Percentiles rank a stretch among this genome's conserved stretches.
phyloP scores from a whole-genome alignment of 2,888 invertebrate genomes.

The Rhagium mordax region DNA sequence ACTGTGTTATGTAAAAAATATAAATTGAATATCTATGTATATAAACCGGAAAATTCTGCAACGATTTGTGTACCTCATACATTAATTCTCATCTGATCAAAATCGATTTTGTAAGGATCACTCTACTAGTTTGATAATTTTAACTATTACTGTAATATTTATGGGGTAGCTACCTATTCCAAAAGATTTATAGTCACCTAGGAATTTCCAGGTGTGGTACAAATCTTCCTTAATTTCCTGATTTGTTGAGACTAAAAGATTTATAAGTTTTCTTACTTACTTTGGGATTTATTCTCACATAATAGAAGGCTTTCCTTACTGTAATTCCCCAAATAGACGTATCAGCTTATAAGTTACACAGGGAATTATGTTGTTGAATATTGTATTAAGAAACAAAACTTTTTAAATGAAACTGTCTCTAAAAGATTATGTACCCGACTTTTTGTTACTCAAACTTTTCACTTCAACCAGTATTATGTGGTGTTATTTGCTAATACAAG shows the following conservation, averaged over 20 bases:
- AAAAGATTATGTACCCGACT: not conserved
- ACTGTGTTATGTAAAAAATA: too few relatives aligned
- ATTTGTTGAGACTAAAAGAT: slow-evolving; percentile 47
- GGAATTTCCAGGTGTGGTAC: slow-evolving; percentile 45
- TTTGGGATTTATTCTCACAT: slow-evolving; percentile 43
- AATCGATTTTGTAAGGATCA: not conserved
- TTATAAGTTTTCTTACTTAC: slow-evolving; percentile 42
- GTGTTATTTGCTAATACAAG: not conserved
- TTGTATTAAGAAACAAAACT: slow-evolving; percentile 25
- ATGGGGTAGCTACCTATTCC: slow-evolving; percentile 18
- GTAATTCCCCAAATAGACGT: slow-evolving; percentile 24
- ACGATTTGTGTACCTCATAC: not conserved
- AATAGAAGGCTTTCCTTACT: slow-evolving; percentile 33
- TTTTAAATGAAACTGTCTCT: slow-evolving; percentile 2
- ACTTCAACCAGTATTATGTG: not conserved
- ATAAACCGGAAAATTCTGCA: not conserved
- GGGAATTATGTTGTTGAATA: slow-evolving; percentile 22
- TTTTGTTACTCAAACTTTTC: not conserved
- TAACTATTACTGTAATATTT: slow-evolving; percentile 18
- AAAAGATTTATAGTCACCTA: slow-evolving; percentile 43
- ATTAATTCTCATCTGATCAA: not conserved
- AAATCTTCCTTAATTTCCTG: slow-evolving; percentile 48
- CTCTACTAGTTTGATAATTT: slow-evolving; percentile 21
- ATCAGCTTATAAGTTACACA: slow-evolving; percentile 18
- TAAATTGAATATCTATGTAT: too few relatives aligned